Conservation (phyloP, 2,888 invertebrate genomes). For the Muschampia plurimacula region DNA sequence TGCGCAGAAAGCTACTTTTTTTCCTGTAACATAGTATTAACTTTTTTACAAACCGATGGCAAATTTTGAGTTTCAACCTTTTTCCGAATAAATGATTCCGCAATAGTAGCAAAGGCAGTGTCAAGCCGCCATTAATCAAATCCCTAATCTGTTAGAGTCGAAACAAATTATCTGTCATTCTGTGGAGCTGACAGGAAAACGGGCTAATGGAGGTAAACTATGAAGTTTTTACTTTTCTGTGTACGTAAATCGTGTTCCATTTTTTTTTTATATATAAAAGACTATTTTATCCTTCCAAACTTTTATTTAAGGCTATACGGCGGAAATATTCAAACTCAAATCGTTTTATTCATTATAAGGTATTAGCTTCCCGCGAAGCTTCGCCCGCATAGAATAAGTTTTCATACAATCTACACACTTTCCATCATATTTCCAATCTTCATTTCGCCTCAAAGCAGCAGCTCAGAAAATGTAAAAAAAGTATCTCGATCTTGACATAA, state of each 20-base stretch:
- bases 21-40: neutral
- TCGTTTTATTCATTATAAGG: too few species aligned
- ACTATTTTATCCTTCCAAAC: neutral
- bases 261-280: neutral
- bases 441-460: too few species aligned
- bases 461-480: too few species aligned
- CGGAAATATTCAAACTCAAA: too few species aligned
- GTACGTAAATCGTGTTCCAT: neutral
- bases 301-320: too few species aligned
- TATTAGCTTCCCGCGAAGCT: too few species aligned
- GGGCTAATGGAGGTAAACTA: constrained; percentile 2
- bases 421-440: too few species aligned
- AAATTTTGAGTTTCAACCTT: constrained; percentile 9
- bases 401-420: too few species aligned
- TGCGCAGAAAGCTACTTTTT: too few species aligned
- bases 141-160: constrained; percentile 20
- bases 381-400: too few species aligned
- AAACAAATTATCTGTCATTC: constrained; percentile 30
- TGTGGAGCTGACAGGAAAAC: constrained; percentile 8
- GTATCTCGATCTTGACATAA: too few species aligned
- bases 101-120: constrained; percentile 10
- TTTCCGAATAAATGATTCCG: constrained; percentile 19
- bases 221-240: neutral
- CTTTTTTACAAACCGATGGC: neutral
- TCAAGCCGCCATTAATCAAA: constrained; percentile 22